These are phyloP conservation scores for Danio tinwini DNA, from an alignment of 2,797 vertebrate species.

Conservation along the genomic window DNA sequence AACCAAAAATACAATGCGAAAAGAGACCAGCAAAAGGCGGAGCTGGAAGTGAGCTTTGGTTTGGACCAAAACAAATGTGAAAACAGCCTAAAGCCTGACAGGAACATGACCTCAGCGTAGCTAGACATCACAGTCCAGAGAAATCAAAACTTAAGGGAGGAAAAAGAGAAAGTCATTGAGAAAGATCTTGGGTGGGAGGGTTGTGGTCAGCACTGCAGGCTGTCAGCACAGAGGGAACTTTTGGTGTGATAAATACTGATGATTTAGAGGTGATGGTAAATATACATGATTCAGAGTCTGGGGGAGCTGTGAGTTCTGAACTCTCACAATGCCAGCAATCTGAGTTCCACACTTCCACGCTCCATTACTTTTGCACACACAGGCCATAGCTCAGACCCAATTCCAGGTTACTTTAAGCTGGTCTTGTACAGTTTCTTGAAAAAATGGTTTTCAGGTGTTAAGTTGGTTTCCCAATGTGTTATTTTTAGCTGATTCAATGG, in stretches of 20 bases:
- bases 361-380: neutral
- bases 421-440: too few relatives aligned
- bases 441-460: neutral
- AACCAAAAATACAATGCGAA: neutral
- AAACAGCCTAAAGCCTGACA: slow-evolving; percentile 25
- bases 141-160: slow-evolving; percentile 25
- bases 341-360: neutral
- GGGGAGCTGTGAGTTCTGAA: neutral
- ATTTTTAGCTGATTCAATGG: neutral
- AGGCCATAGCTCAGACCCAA: neutral
- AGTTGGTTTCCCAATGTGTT: neutral
- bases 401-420: too few relatives aligned
- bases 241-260: neutral
- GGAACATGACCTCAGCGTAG: neutral
- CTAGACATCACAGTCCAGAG: neutral
- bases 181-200: slow-evolving; percentile 15
- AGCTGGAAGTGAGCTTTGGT: neutral
- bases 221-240: neutral
- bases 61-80: neutral
- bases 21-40: neutral
- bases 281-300: slow-evolving; percentile 11
- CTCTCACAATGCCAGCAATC: neutral
- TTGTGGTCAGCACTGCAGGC: neutral
- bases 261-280: slow-evolving; percentile 19
- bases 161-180: neutral